phyloP scores from a whole-genome alignment of 2,888 invertebrate species.

The Drosophila buzzatii region DNA sequence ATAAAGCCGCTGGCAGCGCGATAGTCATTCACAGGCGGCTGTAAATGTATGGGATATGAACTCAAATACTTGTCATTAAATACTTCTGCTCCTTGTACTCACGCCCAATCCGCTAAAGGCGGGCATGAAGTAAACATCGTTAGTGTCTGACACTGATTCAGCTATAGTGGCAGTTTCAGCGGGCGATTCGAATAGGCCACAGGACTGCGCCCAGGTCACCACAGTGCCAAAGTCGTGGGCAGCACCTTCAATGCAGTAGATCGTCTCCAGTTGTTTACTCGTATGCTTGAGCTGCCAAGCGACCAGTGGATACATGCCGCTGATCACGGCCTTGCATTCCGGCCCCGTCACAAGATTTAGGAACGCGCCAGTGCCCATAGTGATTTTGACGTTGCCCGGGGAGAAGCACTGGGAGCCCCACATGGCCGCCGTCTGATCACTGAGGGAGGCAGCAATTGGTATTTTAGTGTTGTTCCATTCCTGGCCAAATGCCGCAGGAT shows the following conservation, averaged over 20 bases:
- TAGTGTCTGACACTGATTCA: slow-evolving; percentile 88
- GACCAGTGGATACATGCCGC: slow-evolving; percentile 95
- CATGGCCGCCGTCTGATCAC: slow-evolving; percentile 94
- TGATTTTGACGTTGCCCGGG: slow-evolving; percentile 92
- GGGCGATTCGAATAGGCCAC: slow-evolving; percentile 89
- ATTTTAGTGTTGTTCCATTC: slow-evolving; percentile 86
- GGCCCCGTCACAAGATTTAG: slow-evolving; percentile 93
- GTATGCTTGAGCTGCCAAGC: slow-evolving; percentile 89
- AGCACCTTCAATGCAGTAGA: slow-evolving; percentile 93
- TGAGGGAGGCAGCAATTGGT: slow-evolving; percentile 87
- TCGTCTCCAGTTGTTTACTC: slow-evolving; percentile 83
- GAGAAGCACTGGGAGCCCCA: slow-evolving; percentile 94
- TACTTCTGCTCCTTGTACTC: slow-evolving; percentile 61
- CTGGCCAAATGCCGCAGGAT: slow-evolving; percentile 89
- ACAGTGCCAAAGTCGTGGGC: slow-evolving; percentile 95
- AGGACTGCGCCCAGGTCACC: slow-evolving; percentile 92
- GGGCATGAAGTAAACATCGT: slow-evolving; percentile 94
- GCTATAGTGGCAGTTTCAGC: slow-evolving; percentile 90
- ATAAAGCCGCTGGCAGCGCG: slow-evolving; percentile 94
- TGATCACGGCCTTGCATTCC: slow-evolving; percentile 91
- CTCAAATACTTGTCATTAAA: neutral
- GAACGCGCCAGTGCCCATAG: slow-evolving; percentile 97
- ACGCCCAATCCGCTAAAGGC: slow-evolving; percentile 96
- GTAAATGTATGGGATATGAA: slow-evolving; percentile 31
- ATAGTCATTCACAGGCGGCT: slow-evolving; percentile 96